Evolutionary conservation across 2,888 invertebrate species (phyloP), one percentile per base, ranked within the genome.

Genomic region (Dasysyrphus tricinctus): DNA sequence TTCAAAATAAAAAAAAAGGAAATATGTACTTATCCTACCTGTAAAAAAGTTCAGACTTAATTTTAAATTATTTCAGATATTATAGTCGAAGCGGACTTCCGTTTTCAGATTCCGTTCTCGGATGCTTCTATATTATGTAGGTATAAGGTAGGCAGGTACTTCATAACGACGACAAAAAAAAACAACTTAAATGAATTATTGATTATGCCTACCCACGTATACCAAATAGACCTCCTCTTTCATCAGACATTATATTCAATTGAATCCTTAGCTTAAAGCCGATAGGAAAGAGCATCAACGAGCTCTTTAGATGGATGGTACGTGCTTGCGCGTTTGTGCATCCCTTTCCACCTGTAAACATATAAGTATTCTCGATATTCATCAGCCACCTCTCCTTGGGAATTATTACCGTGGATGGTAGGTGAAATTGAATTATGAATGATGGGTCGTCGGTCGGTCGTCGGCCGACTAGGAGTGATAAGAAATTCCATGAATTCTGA

Each of bases 401-500:
- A 78, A 74, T 74, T 74, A 85, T 76, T 37, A 72, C 49, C 19
- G 24, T 4, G 14, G n/a, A 24, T 16, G 16, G 47, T 19, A 67
- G 73, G 77, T 73, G 73, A 74, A 81, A 85, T 81, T 85, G 74
- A 85, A 85, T 85, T 80, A 85, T 81, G 73, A 81, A 85, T 78
- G 85, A 81, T 81, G 81, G 80, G 77, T 63, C 39, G 51, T 24
- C 24, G 24, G 69, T 8, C 19, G n/a, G n/a, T n/a, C n/a, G n/a
- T n/a, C n/a, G n/a, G n/a, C n/a, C n/a, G 39, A 16, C 34, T 59
- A 42, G 5, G 14, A 80, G 81, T 78, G 80, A 77, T 85, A 85
- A 85, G 56, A 77, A 85, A 85, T 85, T 85, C 85, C 85, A 81
- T 81, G 81, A 85, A 85, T 85, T 77, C 81, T 78, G 76, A 85